Evolutionary conservation across 2,888 invertebrate species (phyloP), one percentile per base, ranked within the genome.

Genomic region (Apotomis capreana): DNA sequence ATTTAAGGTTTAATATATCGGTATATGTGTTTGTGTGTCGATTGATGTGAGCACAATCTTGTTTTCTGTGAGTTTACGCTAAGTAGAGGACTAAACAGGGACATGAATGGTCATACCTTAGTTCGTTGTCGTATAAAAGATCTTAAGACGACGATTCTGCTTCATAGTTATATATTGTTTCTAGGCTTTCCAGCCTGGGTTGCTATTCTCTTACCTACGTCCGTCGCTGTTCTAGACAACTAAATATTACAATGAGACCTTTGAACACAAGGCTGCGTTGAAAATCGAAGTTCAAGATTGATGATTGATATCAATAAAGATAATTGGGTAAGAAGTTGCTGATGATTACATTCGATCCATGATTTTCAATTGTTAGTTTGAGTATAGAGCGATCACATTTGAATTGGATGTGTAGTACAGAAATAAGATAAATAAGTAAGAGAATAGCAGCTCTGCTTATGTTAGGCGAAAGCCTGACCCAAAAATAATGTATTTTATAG

Each of bases 401-500:
- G 4, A 37, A 12, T n/a, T 37, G 12, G n/a, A 59, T 13, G 8
- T 40, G 10, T 62, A 49, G 26, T 26, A 26, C 49, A 6, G 8
- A 44, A 44, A 13, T 5, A 64, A 26, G 26, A 26, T 26, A 26
- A 26, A 15, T 8, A 40, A 37, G 12, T 64, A 40, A 64, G 52
- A 64, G 40, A 64, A 64, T 64, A 64, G 5, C 64, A 64, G 12
- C 37, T 44, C 64, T 15, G 70, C 70, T 70, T 70, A 54, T 15
- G 70, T 57, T 70, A 61, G 70, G 60, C 67, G 61, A 55, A 13
- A 86, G 88, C 88, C 88, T 83, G 80, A 84, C 84, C 88, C 87
- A 84, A 86, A 85, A 84, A 81, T 87, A 70, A 86, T 89, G 89
- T 92, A 92, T 89, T 91, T 91, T 89, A 91, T 93, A 93, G 93